These are phyloP conservation scores for Ardeotis arabs DNA, from an alignment of 2,113 vertebrate genomes.

Conservation along the genomic window DNA sequence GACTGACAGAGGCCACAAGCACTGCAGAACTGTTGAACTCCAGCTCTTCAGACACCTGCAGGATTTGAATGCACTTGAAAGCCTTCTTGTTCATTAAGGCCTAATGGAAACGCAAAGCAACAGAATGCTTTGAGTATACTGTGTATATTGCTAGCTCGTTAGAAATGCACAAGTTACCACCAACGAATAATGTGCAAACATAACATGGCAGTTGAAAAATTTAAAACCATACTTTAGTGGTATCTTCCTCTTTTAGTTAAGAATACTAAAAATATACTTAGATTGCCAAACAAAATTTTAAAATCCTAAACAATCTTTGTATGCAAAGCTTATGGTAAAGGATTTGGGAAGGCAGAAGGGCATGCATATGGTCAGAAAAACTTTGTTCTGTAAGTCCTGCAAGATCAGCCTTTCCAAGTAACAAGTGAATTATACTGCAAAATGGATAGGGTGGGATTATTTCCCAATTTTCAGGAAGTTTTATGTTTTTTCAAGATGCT, in stretches of 20 bases:
- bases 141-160: neutral
- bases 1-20: neutral
- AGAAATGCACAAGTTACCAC: neutral
- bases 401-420: neutral
- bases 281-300: neutral
- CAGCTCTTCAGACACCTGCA: neutral
- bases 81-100: neutral
- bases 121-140: neutral
- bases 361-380: neutral
- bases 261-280: neutral
- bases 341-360: neutral
- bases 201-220: neutral
- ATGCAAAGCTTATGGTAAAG: neutral
- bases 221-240: neutral
- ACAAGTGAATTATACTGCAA: neutral
- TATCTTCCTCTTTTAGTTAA: neutral
- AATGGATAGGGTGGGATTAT: neutral
- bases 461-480: neutral
- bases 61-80: neutral
- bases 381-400: neutral
- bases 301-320: neutral
- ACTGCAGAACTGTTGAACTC: no score
- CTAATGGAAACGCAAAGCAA: neutral
- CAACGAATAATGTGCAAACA: neutral
- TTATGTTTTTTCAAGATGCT: neutral